phyloP scores from a whole-genome alignment of 2,888 invertebrate genomes.

The Loripinus fragilis region DNA sequence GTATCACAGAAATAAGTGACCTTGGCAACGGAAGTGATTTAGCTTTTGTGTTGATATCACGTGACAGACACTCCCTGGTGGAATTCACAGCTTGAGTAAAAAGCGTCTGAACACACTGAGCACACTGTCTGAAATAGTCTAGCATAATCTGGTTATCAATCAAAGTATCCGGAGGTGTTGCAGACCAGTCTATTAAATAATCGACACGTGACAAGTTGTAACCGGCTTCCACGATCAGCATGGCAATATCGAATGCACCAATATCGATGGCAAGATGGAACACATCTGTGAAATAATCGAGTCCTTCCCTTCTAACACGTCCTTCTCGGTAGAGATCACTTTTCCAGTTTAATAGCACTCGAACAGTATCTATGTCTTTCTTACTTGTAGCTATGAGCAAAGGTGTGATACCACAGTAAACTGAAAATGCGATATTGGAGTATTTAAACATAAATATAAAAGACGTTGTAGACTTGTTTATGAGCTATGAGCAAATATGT shows the following conservation, averaged over 20 bases:
- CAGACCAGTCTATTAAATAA: conserved; percentile 55
- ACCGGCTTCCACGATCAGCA: conserved; percentile 63
- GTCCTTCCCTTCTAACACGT: conserved; percentile 54
- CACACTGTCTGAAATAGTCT: conserved; percentile 50
- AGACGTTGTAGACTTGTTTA: too few relatives aligned
- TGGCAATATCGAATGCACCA: conserved; percentile 64
- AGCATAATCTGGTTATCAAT: conserved; percentile 50
- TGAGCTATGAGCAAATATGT: too few relatives aligned
- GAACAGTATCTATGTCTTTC: conserved; percentile 60
- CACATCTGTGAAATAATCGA: conserved; percentile 68
- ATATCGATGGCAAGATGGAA: conserved; percentile 69
- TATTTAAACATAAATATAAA: not conserved
- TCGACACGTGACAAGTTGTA: conserved; percentile 60
- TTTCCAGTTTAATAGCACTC: conserved; percentile 64
- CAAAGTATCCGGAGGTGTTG: conserved; percentile 42
- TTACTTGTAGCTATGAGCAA: conserved; percentile 66
- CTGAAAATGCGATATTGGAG: conserved; percentile 50
- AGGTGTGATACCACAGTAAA: conserved; percentile 69
- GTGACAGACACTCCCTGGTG: conserved; percentile 21
- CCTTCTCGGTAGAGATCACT: conserved; percentile 65
- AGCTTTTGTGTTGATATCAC: conserved; percentile 30
- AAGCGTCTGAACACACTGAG: conserved; percentile 42
- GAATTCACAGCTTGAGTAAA: conserved; percentile 30
- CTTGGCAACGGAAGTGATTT: conserved; percentile 50
- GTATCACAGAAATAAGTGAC: conserved; percentile 35